Percentiles rank a stretch among this genome's conserved stretches.
Conservation (phyloP, 2,888 invertebrate genomes). For the Cactoblastis cactorum region DNA sequence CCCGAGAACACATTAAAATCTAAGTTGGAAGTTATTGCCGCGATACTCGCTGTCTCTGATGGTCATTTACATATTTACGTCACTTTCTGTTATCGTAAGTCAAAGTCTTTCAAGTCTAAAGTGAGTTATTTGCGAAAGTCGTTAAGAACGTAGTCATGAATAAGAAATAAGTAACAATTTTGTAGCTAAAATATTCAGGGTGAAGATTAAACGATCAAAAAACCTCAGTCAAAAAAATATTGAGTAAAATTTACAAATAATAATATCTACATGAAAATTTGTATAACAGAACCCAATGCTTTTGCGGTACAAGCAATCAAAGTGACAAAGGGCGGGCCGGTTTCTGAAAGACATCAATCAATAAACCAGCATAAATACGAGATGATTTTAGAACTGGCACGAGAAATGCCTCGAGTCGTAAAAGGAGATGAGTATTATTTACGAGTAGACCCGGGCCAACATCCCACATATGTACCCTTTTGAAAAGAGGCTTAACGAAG, state of each 20-base stretch:
- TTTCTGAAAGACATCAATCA: slow-evolving; percentile 29
- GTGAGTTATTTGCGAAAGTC: background rate
- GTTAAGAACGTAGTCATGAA: too few species aligned
- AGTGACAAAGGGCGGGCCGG: slow-evolving; percentile 22
- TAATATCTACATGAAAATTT: background rate
- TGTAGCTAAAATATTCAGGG: too few species aligned
- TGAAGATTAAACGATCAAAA: too few species aligned
- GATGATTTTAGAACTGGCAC: slow-evolving; percentile 34
- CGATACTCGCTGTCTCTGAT: slow-evolving; percentile 5
- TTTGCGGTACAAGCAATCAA: slow-evolving; percentile 8
- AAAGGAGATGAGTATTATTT: slow-evolving; percentile 51
- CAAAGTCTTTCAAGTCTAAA: background rate
- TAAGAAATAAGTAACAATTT: too few species aligned
- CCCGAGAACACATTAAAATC: slow-evolving; percentile 13
- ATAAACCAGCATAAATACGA: slow-evolving; percentile 24
- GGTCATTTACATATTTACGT: slow-evolving; percentile 1
- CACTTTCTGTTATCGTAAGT: background rate
- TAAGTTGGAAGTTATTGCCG: background rate
- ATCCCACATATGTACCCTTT: slow-evolving; percentile 41
- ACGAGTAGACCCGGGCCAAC: slow-evolving; percentile 30
- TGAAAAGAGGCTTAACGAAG: slow-evolving; percentile 59
- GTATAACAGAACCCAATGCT: background rate
- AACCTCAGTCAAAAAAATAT: too few species aligned
- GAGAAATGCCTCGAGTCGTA: slow-evolving; percentile 56
- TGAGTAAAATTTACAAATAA: background rate